Evolutionary conservation across 2,888 invertebrate species (phyloP).

Genomic region (Hirtodrosophila cameraria): DNA sequence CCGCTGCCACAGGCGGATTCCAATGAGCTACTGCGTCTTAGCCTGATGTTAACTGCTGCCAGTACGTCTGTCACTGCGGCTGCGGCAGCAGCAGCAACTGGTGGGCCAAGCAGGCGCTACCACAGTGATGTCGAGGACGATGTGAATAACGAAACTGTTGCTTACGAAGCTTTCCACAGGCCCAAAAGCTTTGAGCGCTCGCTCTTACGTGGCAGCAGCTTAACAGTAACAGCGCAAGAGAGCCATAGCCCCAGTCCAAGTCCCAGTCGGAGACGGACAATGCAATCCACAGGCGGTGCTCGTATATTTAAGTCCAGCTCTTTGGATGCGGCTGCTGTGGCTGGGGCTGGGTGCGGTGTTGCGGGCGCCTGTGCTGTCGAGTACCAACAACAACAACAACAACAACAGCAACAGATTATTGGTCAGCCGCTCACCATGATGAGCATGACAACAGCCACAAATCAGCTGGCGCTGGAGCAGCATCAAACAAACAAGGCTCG

Average conservation of each 20-base stretch:
- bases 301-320: conserved; percentile 74
- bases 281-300: conserved; percentile 57
- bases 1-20: conserved; percentile 80
- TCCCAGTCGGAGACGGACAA: conserved; percentile 39
- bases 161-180: conserved; percentile 81
- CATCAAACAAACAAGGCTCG: conserved; percentile 55
- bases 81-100: conserved; percentile 66
- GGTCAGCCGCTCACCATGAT: conserved; percentile 50
- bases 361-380: conserved; percentile 4
- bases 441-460: conserved; percentile 51
- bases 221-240: conserved; percentile 72
- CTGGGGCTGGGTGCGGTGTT: conserved; percentile 21
- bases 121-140: conserved; percentile 53
- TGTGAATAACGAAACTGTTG: conserved; percentile 77
- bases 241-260: conserved; percentile 42
- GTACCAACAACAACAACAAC: conserved; percentile 38
- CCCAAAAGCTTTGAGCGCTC: conserved; percentile 80
- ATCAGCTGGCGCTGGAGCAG: conserved; percentile 54
- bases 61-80: conserved; percentile 76
- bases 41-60: conserved; percentile 82
- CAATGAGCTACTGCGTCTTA: conserved; percentile 81
- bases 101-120: conserved; percentile 59
- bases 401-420: conserved; percentile 62
- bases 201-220: conserved; percentile 66
- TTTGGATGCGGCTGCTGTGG: conserved; percentile 54